Conservation (phyloP, 53 echinoderm and acorn worm species). For the Stichopus horrens region DNA sequence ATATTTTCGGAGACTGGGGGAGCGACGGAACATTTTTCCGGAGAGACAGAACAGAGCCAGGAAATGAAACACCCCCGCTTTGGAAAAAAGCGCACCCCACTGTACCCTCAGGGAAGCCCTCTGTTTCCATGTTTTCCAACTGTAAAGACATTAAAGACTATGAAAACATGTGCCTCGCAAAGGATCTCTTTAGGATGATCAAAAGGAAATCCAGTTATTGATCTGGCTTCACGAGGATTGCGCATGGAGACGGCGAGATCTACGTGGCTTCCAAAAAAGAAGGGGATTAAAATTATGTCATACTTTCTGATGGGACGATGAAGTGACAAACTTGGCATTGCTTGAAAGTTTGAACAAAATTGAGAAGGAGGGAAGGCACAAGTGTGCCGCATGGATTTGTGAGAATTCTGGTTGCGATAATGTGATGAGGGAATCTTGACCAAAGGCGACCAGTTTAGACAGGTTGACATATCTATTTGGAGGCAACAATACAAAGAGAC, state of each 20-base stretch:
- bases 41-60: too few relatives aligned
- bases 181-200: constrained; percentile 1
- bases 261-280: neutral
- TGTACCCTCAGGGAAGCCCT: constrained; percentile 33
- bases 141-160: neutral
- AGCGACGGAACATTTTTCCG: too few relatives aligned
- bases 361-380: too few relatives aligned
- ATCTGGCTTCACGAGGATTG: neutral
- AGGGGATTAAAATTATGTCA: neutral
- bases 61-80: neutral
- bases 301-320: neutral
- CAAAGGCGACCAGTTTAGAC: too few relatives aligned
- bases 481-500: too few relatives aligned
- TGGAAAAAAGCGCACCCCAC: constrained; percentile 9
- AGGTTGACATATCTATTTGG: too few relatives aligned
- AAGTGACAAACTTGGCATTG: too few relatives aligned
- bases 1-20: too few relatives aligned
- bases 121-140: neutral
- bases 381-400: too few relatives aligned
- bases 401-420: too few relatives aligned
- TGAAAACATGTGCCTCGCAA: constrained; percentile 11
- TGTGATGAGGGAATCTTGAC: too few relatives aligned
- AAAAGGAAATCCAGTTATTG: constrained; percentile 40
- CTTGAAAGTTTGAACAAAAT: too few relatives aligned
- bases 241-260: neutral